Conservation (phyloP, 35 echinoderm and acorn worm species). For the Apostichopus californicus region DNA sequence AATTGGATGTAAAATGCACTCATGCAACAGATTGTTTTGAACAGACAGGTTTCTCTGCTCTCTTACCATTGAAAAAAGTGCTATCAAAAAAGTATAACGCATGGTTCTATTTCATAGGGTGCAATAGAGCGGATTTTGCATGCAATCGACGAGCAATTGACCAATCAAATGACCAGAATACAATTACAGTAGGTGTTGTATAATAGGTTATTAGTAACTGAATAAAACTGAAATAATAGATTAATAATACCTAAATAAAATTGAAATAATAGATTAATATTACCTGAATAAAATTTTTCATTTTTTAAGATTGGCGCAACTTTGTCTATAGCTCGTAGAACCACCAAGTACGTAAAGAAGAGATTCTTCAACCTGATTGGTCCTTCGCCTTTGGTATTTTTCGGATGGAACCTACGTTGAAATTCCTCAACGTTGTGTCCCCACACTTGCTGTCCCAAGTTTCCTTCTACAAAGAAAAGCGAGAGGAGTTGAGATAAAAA, state of each 20-base stretch:
- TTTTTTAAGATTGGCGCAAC: conserved; percentile 76
- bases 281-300: conserved; percentile 95
- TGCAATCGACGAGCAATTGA: too few species aligned
- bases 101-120: too few species aligned
- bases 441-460: conserved; percentile 68
- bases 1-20: too few species aligned
- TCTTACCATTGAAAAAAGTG: too few species aligned
- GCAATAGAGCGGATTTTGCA: too few species aligned
- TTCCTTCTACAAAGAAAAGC: conserved; percentile 63
- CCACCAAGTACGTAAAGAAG: conserved; percentile 94
- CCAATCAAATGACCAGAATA: too few species aligned
- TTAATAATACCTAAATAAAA: conserved; percentile 90
- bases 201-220: conserved; percentile 48
- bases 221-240: conserved; percentile 62
- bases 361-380: conserved; percentile 91
- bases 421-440: conserved; percentile 84
- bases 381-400: conserved; percentile 81
- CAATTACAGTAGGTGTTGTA: too few species aligned
- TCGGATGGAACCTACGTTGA: conserved; percentile 79
- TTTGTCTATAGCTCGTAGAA: conserved; percentile 89
- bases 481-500: not conserved
- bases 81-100: too few species aligned
- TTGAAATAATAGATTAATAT: not conserved
- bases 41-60: too few species aligned
- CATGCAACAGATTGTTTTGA: too few species aligned